Conservation (phyloP, 2,113 vertebrate genomes). For the Trematocara unimaculatum region DNA sequence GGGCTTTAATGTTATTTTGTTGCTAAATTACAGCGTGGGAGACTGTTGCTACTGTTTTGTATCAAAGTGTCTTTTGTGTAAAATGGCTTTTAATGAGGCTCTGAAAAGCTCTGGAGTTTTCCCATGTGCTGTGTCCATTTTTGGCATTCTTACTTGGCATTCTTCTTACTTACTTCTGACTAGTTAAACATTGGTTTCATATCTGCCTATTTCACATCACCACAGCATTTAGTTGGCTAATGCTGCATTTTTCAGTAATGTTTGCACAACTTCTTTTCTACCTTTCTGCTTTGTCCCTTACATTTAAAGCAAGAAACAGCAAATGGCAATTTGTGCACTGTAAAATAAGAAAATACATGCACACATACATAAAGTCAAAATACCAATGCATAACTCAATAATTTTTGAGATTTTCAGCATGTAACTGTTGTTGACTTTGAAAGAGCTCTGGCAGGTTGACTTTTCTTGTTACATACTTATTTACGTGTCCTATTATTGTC, state of each 20-base stretch:
- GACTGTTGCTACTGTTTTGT: neutral
- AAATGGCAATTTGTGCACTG: neutral
- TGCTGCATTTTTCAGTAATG: neutral
- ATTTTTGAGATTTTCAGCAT: neutral
- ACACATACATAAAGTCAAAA: neutral
- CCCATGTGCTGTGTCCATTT: neutral
- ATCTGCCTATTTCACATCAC: neutral
- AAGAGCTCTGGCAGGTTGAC: neutral
- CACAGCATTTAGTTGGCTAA: neutral
- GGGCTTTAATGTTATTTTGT: neutral
- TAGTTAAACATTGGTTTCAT: neutral
- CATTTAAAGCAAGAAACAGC: neutral
- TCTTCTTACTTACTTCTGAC: neutral
- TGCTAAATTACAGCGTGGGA: neutral
- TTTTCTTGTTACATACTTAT: neutral
- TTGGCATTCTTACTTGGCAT: neutral
- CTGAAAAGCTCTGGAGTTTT: neutral
- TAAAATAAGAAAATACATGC: neutral
- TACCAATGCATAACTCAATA: too few species aligned
- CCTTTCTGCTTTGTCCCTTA: neutral
- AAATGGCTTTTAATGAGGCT: neutral
- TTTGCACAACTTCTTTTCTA: neutral
- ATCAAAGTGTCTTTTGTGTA: neutral
- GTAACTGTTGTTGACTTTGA: neutral
- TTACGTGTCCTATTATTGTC: neutral